Percentiles rank a stretch among this genome's conserved stretches.
These are phyloP conservation scores for Syngnathus acus DNA, from an alignment of 2,797 vertebrate species.

Conservation along the genomic window DNA sequence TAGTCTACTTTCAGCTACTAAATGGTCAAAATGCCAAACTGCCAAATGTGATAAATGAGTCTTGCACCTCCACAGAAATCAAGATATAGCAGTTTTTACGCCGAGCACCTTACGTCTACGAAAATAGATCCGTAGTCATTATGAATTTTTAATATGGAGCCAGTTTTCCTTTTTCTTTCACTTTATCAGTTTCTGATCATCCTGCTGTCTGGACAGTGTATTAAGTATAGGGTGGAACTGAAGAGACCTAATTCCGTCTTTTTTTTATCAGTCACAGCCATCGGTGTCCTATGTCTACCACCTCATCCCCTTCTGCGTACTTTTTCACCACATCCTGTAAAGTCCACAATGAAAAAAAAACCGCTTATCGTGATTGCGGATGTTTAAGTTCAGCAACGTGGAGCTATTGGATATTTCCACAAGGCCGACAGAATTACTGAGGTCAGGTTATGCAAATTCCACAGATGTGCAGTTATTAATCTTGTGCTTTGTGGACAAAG, in stretches of 20 bases:
- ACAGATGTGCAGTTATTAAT: constrained; percentile 3
- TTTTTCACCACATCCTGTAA: constrained; percentile 36
- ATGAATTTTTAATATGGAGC: constrained; percentile 25
- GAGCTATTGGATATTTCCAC: constrained; percentile 39
- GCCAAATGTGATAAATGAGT: too few species aligned
- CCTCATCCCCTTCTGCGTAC: constrained; percentile 40
- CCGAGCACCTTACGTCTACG: too few species aligned
- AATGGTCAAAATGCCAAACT: too few species aligned
- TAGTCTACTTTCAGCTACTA: too few species aligned
- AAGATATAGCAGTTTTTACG: not conserved
- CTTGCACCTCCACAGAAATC: not conserved
- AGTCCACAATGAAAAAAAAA: constrained; percentile 6
- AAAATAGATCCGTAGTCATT: not conserved
- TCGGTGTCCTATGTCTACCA: constrained; percentile 46
- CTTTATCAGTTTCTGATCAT: constrained; percentile 7
- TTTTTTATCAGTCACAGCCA: constrained; percentile 43
- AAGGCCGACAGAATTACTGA: constrained; percentile 29
- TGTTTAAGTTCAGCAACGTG: constrained; percentile 31
- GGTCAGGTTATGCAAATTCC: constrained; percentile 32
- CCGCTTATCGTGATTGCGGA: constrained; percentile 8
- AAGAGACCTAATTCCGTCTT: constrained; percentile 12
- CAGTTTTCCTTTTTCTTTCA: not conserved
- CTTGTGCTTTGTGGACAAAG: constrained; percentile 1
- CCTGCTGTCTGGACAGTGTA: constrained; percentile 46
- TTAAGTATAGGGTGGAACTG: constrained; percentile 33